A percentile compares a stretch with the other conserved stretches of the same genome.
Conservation (phyloP, 1,140 invertebrate species). For the Aleiodes sp. region DNA sequence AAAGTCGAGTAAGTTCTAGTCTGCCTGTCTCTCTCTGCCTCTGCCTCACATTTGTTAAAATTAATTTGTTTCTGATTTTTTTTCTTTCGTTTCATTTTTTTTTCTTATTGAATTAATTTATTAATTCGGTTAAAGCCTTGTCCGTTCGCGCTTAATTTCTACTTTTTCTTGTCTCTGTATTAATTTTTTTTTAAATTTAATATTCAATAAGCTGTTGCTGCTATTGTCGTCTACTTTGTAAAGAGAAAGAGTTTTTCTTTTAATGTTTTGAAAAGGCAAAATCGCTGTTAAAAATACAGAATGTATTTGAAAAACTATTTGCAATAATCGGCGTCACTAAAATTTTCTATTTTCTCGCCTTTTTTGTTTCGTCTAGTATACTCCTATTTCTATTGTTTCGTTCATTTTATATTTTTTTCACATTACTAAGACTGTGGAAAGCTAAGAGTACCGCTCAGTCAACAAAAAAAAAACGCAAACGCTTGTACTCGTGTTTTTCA, state of each 20-base stretch:
- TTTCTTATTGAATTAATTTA: slow-evolving; percentile 10
- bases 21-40: slow-evolving; percentile 27
- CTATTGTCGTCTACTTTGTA: background rate
- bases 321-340: slow-evolving; percentile 2
- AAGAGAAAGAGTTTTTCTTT: background rate
- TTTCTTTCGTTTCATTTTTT: slow-evolving; percentile 23
- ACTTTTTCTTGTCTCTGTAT: slow-evolving; percentile 6
- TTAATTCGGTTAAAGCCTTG: slow-evolving; percentile 36
- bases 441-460: background rate
- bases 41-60: slow-evolving; percentile 23
- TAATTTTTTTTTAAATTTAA: background rate
- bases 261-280: no score
- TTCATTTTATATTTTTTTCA: background rate
- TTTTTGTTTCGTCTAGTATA: no score
- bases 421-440: background rate
- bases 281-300: background rate
- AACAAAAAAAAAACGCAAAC: slow-evolving; percentile 9
- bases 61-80: slow-evolving; percentile 23
- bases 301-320: background rate
- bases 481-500: slow-evolving; percentile 9
- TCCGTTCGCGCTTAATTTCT: slow-evolving; percentile 25
- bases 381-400: background rate
- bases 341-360: slow-evolving; percentile 1
- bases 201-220: background rate
- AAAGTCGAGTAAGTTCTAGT: slow-evolving; percentile 64